These are phyloP conservation scores for Crotophaga sulcirostris DNA, from an alignment of 2,113 vertebrate genomes.

Conservation along the genomic window DNA sequence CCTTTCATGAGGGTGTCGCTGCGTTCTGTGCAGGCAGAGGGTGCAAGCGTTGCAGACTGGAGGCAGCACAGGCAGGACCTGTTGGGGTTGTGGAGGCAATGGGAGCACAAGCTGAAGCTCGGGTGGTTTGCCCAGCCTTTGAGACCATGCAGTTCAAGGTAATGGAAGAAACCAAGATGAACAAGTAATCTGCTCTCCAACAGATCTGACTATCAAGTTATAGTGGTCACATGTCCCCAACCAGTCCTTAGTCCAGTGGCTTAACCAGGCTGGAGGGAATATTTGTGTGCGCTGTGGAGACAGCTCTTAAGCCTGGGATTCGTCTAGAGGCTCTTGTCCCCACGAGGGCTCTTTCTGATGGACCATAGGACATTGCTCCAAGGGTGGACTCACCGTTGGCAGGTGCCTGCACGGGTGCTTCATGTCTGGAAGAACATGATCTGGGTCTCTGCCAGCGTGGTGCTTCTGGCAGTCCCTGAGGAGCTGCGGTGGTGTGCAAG, in stretches of 20 bases:
- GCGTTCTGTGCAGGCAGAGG: neutral
- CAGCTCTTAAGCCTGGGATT: neutral
- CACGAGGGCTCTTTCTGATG: neutral
- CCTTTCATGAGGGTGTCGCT: neutral
- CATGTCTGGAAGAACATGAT: neutral
- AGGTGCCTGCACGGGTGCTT: neutral
- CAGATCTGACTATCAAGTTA: neutral
- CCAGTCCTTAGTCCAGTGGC: accelerated
- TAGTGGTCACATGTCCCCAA: neutral
- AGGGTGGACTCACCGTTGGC: neutral
- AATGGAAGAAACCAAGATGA: accelerated
- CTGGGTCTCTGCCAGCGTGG: neutral
- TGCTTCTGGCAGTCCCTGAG: neutral
- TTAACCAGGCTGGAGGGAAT: neutral
- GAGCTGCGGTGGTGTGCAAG: neutral
- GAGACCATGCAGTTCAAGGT: neutral
- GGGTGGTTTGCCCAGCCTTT: neutral
- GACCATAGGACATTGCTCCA: accelerated
- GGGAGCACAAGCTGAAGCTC: neutral
- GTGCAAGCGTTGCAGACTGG: neutral
- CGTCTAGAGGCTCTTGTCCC: neutral
- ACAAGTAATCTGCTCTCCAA: neutral
- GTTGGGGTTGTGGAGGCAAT: neutral
- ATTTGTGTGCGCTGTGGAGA: neutral
- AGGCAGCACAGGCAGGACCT: neutral